Base-by-base conservation (phyloP, 2,797 vertebrate species). In the Acanthopagrus latus region DNA sequence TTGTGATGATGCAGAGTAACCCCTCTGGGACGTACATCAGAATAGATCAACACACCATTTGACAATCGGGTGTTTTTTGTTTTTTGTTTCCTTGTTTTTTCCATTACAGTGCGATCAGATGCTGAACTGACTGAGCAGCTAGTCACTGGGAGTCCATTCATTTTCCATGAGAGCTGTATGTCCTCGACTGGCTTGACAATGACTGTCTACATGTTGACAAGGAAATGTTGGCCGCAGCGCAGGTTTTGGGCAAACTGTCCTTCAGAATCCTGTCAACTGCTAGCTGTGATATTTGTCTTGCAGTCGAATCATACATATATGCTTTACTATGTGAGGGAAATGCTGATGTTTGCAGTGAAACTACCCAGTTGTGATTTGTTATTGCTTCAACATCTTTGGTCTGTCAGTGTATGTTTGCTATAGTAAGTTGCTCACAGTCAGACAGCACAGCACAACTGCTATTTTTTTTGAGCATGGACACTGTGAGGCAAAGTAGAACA, bases 11-110 rank as follows among this genome's bases (percentile, higher is more conserved):
- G 64, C 59, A 57, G 43, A 79, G 66, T 50, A 77, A 58, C 76
- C 68, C 87, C 71, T 74, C 23, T 48, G 90, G 86, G 82, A 86
- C 23, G 8, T 63, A 66, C 66, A 80, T 87, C 86, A 77, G 74
- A 91, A 87, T 64, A 84, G 80, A 91, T 92, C 80, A 88, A 64
- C 12, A 38, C 78, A 56, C 81, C 74, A 71, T 81, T 81, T 91
- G 87, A 89, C 78, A 83, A 56, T 79, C 27, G 16, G 56, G 18
- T 44, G 25, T 27, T 76, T 81, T 83, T 76, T n/a, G n/a, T n/a
- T n/a, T n/a, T n/a, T n/a, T n/a, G n/a, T n/a, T n/a, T n/a, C n/a
- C n/a, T n/a, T n/a, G n/a, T n/a, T 65, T 41, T 2, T 27, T 4
- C 57, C 48, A 20, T 64, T 59, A n/a, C 38, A 50, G n/a, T 50